phyloP scores from a whole-genome alignment of 1,140 invertebrate species.

The Drosophila lacteicornis region DNA sequence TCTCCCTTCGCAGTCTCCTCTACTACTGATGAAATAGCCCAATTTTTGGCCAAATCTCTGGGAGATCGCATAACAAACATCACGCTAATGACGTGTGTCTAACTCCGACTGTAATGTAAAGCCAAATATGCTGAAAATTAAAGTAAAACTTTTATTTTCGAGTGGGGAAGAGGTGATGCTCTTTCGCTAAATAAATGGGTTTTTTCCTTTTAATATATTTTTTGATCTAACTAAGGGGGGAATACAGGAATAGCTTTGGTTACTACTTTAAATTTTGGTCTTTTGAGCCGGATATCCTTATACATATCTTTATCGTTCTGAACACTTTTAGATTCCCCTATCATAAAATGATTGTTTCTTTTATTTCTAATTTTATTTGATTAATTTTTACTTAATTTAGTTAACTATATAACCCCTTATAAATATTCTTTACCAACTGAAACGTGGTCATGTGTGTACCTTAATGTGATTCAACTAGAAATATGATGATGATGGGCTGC shows the following conservation, averaged over 20 bases:
- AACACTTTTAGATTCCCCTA: too few species aligned
- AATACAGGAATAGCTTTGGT: too few species aligned
- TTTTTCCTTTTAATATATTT: too few species aligned
- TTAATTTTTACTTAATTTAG: not conserved
- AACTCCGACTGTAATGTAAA: constrained; percentile 36
- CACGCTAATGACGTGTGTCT: constrained; percentile 70
- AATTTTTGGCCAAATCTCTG: constrained; percentile 64
- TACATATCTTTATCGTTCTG: too few species aligned
- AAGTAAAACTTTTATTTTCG: not conserved
- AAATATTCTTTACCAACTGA: not conserved
- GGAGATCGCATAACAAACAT: constrained; percentile 75
- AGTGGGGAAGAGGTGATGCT: constrained; percentile 7
- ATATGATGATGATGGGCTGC: constrained; percentile 42
- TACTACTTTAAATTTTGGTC: too few species aligned
- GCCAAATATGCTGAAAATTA: constrained; percentile 30
- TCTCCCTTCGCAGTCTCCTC: constrained; percentile 11
- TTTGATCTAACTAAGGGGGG: not conserved
- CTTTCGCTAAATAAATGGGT: not conserved
- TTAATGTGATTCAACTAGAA: constrained; percentile 24
- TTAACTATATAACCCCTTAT: not conserved
- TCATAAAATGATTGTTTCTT: not conserved
- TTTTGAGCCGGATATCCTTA: too few species aligned
- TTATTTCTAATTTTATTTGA: not conserved
- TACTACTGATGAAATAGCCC: constrained; percentile 58
- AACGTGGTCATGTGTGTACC: constrained; percentile 16